phyloP scores from a whole-genome alignment of 2,888 invertebrate genomes.

The Pheosia gnoma region DNA sequence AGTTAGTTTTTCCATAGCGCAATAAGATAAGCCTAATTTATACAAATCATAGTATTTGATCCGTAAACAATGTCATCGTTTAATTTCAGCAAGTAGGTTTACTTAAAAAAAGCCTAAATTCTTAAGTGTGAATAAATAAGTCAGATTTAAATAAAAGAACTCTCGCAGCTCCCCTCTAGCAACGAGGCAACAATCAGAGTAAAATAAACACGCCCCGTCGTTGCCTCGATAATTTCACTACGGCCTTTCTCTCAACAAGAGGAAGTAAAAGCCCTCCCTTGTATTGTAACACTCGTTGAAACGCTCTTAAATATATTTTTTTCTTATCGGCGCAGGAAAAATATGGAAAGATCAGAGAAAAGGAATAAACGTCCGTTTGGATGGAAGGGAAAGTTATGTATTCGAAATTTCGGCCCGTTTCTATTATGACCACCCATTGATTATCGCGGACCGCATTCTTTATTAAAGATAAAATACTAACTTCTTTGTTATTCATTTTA shows the following conservation, averaged over 20 bases:
- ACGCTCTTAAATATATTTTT: not conserved
- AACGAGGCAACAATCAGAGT: conserved; percentile 2
- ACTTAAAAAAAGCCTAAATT: not conserved
- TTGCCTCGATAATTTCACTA: conserved; percentile 4
- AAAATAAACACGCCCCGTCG: conserved; percentile 4
- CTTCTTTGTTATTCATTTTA: too few relatives aligned
- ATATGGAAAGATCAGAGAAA: conserved; percentile 2
- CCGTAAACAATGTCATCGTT: too few relatives aligned
- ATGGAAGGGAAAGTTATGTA: not conserved
- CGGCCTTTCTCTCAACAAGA: not conserved
- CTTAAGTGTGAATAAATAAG: not conserved
- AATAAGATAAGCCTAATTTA: too few relatives aligned
- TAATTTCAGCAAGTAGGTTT: not conserved
- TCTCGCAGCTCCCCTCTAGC: not conserved
- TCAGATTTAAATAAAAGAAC: not conserved
- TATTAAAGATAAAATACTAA: too few relatives aligned
- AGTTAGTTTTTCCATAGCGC: too few relatives aligned
- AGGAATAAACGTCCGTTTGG: not conserved
- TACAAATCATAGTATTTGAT: too few relatives aligned
- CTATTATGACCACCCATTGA: not conserved
- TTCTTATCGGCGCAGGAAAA: not conserved
- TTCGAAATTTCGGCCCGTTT: not conserved
- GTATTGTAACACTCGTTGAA: not conserved
- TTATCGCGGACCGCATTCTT: not conserved
- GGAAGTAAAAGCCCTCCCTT: not conserved